Evolutionary conservation across 1,140 invertebrate species (phyloP), one percentile per base, ranked within the genome.

Genomic region (Acromyrmex heyeri): DNA sequence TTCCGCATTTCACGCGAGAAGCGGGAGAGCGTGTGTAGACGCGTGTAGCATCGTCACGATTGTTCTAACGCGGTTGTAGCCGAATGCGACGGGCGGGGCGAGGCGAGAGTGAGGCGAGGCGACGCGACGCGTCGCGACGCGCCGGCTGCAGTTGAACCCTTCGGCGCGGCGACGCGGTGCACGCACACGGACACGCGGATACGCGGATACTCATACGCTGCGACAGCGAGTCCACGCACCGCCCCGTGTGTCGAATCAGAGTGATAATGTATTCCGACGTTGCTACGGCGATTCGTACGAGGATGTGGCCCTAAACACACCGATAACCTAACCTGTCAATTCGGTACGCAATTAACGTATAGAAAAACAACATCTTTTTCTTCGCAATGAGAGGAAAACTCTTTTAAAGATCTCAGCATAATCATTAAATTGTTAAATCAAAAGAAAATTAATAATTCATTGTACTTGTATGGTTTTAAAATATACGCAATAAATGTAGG

Each of bases 191-290:
- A 12, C 0, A 38, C 34, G 7, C 38, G 30, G 3, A 30, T 30
- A 30, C 30, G 2, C 30, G 30, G 3, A 30, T 30, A 30, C 30
- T 30, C 30, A 14, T n/a, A 30, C 30, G 48, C 24, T 50, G 38
- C 50, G 82, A 86, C 73, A 75, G 18, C 75, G 82, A 79, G 82
- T 78, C 69, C 38, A 65, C n/a, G 76, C 38, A 27, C 34, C 38
- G 38, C n/a, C 3, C 38, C 73, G 86, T 88, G 89, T 88, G 89
- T 88, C 86, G 91, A 93, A 91, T 92, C 90, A 87, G 86, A 87
- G 87, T 91, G 91, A 91, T 92, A 93, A 92, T 94, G 90, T 91
- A 92, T 94, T 93, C 91, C 79, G 90, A 90, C 89, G 93, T 94
- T 94, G 92, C 94, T 92, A 94, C 94, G 92, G 91, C 75, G 87